A percentile compares a stretch with the other conserved stretches of the same genome.
These are phyloP conservation scores for Hemichromis elongatus DNA, from an alignment of 2,113 vertebrate species.

Conservation along the genomic window DNA sequence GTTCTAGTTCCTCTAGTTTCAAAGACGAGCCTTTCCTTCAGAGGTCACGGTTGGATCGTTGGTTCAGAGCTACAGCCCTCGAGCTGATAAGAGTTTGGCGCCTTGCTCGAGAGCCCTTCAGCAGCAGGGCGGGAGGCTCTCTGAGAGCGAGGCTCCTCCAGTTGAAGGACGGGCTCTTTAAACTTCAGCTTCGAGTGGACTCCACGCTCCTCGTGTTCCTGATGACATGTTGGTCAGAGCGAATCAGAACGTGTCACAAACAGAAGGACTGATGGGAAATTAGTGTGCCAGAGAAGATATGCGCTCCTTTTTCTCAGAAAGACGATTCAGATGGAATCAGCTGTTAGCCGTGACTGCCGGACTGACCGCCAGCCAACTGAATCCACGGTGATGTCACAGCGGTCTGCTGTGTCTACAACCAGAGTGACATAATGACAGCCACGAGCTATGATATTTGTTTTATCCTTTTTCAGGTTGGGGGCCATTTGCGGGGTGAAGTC, in stretches of 20 bases:
- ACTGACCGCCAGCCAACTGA: not conserved
- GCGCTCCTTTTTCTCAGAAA: not conserved
- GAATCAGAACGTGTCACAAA: rapidly evolving
- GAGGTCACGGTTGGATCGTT: not conserved
- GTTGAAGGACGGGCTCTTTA: not conserved
- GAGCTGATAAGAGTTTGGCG: not conserved
- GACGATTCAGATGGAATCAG: not conserved
- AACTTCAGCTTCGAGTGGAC: not conserved
- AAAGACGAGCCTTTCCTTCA: not conserved
- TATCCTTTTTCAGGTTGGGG: no score
- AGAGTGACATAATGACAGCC: not conserved
- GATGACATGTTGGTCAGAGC: not conserved
- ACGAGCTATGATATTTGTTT: not conserved
- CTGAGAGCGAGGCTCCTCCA: not conserved
- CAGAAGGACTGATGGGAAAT: not conserved
- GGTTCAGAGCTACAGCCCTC: not conserved
- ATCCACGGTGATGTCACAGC: not conserved
- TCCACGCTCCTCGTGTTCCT: not conserved
- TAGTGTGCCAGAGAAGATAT: not conserved
- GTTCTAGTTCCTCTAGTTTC: not conserved
- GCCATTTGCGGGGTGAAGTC: no score
- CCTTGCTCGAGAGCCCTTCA: constrained; percentile 8
- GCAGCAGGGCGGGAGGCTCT: not conserved
- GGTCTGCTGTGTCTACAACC: not conserved
- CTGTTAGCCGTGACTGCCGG: not conserved